Base-by-base conservation (phyloP, 2,888 invertebrate species). In the Platerodrilus igneus region DNA sequence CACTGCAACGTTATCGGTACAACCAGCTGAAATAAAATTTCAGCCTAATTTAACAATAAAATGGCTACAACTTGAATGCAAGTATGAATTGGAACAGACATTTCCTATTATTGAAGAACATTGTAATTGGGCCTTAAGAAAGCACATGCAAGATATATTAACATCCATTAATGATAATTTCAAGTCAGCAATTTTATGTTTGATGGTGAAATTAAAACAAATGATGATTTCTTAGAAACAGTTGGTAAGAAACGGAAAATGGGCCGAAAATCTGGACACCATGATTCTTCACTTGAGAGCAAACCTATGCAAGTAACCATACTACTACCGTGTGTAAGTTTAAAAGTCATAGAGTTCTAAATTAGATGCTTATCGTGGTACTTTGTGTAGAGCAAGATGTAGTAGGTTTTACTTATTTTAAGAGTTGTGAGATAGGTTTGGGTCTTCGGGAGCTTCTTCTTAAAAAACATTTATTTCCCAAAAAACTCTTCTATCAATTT, bases 21-120 rank as follows among this genome's bases (percentile, higher is more conserved):
- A 77, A 50, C 79, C 81, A 6, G 83, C 80, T 15, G 89, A 91
- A 14, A 82, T 84, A 76, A 90, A 86, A 61, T 83, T 84, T 60
- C 71, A 81, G 51, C 70, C 79, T 1, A 81, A 81, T 59, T 22
- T 41, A 16, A 63, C 75, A 1, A 79, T 79, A 13, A 81, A 78
- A 47, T 92, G 90, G 89, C 77, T 81, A 51, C 75, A 81, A 48
- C 64, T 92, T 14, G 83, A 88, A 57, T 81, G 86, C 49, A 77
- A 77, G 53, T 79, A 86, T 58, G 81, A 85, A 53, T 72, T 91
- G 60, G 83, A 90, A 66, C 79, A 83, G 54, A 67, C 82, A 8
- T 83, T 86, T 61, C 81, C 85, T 33, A 78, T 89, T 13, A 68
- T 77, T 46, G 73, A 77, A 20, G 71, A 77, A 54, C 73, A 78